These are phyloP conservation scores for Lates japonicus DNA, from an alignment of 2,797 vertebrate genomes.

Conservation along the genomic window DNA sequence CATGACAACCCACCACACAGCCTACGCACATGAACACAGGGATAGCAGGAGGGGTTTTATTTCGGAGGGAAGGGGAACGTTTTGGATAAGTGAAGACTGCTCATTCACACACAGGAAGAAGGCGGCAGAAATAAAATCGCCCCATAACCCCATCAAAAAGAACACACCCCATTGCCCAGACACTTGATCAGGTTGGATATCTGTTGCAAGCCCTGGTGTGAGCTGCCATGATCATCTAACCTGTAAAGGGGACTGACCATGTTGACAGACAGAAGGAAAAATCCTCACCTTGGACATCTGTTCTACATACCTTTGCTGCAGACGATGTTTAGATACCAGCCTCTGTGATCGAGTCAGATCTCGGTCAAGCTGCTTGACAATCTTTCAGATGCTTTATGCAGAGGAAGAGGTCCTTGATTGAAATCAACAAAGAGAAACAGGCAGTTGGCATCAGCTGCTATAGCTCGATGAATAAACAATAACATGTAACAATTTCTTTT, in stretches of 20 bases:
- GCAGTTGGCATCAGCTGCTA: background rate
- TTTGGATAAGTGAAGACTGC: constrained; percentile 73
- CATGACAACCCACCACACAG: constrained; percentile 84
- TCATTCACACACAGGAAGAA: constrained; percentile 44
- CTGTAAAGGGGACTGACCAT: background rate
- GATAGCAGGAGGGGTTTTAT: constrained; percentile 65
- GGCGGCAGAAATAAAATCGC: constrained; percentile 31
- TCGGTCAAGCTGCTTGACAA: background rate
- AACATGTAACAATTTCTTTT: background rate
- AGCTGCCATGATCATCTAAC: background rate
- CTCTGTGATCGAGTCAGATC: background rate
- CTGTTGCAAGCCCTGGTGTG: constrained; percentile 9
- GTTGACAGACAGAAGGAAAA: background rate
- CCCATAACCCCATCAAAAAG: constrained; percentile 3
- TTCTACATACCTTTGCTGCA: background rate
- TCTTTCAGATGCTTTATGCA: background rate
- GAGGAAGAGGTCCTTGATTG: background rate
- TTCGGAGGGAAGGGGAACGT: constrained; percentile 63
- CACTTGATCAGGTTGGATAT: constrained; percentile 37
- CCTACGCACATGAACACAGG: constrained; percentile 68
- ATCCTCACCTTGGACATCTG: background rate
- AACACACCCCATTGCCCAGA: background rate
- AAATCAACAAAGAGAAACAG: background rate
- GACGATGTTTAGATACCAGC: background rate
- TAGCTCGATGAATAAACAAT: background rate